phyloP scores from a whole-genome alignment of 2,113 vertebrate genomes.

The Tylochromis polylepis region DNA sequence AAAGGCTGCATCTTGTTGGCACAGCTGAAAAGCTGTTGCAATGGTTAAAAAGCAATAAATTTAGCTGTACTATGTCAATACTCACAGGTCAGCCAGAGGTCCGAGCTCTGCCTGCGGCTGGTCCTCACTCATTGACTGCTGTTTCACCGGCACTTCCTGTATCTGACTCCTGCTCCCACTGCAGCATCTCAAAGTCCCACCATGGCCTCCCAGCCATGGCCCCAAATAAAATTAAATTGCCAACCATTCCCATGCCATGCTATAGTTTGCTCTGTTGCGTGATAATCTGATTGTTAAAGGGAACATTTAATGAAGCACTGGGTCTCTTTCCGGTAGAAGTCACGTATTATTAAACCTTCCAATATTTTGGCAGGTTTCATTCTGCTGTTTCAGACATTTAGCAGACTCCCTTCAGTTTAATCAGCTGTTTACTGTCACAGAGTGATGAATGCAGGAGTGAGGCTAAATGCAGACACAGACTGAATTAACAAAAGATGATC shows the following conservation, averaged over 20 bases:
- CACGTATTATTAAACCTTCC: background rate
- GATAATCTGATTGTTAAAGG: background rate
- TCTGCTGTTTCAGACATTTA: background rate
- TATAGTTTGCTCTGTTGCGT: background rate
- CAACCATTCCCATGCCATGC: background rate
- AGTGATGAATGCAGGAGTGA: background rate
- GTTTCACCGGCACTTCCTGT: background rate
- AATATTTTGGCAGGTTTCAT: background rate
- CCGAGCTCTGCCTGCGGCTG: background rate
- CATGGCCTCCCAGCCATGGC: background rate
- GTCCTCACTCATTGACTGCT: background rate
- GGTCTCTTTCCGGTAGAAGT: background rate
- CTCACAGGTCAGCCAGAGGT: background rate
- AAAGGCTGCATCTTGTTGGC: background rate
- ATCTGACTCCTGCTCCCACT: background rate
- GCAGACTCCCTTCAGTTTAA: background rate
- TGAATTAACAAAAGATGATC: background rate
- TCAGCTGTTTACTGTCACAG: background rate
- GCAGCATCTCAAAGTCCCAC: background rate
- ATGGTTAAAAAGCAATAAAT: background rate
- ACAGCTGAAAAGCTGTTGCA: background rate
- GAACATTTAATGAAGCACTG: background rate
- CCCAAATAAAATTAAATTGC: background rate
- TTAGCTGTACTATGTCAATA: background rate
- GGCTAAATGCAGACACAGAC: background rate